phyloP scores from a whole-genome alignment of 2,888 invertebrate genomes.

The Mongoloraphidia duomilia region DNA sequence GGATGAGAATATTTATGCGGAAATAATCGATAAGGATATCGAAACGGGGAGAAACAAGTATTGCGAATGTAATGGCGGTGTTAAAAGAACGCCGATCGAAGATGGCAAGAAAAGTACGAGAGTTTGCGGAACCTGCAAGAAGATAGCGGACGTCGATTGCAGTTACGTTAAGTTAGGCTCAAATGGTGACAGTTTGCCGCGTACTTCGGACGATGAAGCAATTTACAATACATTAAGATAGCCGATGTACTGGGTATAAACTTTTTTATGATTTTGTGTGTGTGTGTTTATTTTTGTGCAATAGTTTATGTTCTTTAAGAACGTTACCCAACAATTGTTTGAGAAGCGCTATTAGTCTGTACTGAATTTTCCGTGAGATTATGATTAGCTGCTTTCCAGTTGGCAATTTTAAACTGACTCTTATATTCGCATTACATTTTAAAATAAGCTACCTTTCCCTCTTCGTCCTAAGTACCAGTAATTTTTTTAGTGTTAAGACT shows the following conservation, averaged over 20 bases:
- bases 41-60: constrained; percentile 17
- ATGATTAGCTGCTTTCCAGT: too few relatives aligned
- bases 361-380: too few relatives aligned
- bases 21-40: constrained; percentile 35
- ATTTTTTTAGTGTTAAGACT: too few relatives aligned
- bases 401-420: too few relatives aligned
- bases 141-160: constrained; percentile 20
- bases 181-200: constrained; percentile 28
- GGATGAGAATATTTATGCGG: constrained; percentile 56
- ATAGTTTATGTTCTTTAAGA: too few relatives aligned
- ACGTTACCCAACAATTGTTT: too few relatives aligned
- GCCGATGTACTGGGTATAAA: neutral
- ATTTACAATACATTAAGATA: constrained; percentile 29
- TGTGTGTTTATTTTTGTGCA: too few relatives aligned
- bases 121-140: constrained; percentile 20
- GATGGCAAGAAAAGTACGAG: constrained; percentile 12
- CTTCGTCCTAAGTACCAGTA: too few relatives aligned
- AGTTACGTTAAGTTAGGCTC: constrained; percentile 27
- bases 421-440: too few relatives aligned
- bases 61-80: constrained; percentile 17
- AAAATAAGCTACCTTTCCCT: too few relatives aligned
- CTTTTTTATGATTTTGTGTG: neutral
- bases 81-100: too few relatives aligned
- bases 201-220: constrained; percentile 28
- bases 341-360: too few relatives aligned